These are phyloP conservation scores for Panagrolaimus sp. DNA, from an alignment of 1,140 invertebrate species.

Conservation along the genomic window DNA sequence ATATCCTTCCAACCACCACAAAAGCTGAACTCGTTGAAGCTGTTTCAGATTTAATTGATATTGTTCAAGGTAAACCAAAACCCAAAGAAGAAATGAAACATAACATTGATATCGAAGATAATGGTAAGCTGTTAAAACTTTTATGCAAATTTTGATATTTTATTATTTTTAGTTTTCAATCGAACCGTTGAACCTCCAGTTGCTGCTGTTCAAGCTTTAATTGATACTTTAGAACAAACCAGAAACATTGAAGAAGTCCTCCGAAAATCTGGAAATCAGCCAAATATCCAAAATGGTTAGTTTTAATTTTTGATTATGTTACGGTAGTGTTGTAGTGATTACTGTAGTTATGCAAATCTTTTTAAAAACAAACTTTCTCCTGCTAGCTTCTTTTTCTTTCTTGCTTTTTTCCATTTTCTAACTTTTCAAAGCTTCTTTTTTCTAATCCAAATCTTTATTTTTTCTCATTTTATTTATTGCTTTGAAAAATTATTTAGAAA, in stretches of 20 bases:
- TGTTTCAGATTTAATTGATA: slow-evolving; percentile 15
- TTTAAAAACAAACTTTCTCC: neutral
- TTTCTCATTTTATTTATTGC: no score
- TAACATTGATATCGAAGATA: slow-evolving; percentile 5
- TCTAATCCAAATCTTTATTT: no score
- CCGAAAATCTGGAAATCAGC: neutral
- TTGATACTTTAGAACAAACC: neutral
- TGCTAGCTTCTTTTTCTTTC: no score
- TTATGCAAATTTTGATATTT: neutral
- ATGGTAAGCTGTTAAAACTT: neutral
- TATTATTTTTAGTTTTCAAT: neutral
- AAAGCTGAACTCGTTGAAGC: neutral
- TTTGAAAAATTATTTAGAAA: no score
- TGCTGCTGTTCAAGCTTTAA: slow-evolving; percentile 1
- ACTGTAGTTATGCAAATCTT: neutral
- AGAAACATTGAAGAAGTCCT: slow-evolving; percentile 8
- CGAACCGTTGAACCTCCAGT: slow-evolving; percentile 5
- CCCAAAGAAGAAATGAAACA: neutral
- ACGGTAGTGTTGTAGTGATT: no score
- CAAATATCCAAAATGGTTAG: neutral
- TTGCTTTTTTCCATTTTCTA: no score
- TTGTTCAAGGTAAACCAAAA: slow-evolving; percentile 3
- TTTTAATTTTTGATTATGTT: neutral
- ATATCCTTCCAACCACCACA: neutral
- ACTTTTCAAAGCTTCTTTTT: no score